Percentiles rank a stretch among this genome's conserved stretches.
These are phyloP conservation scores for Falco naumanni DNA, from an alignment of 2,797 vertebrate species.

Conservation along the genomic window DNA sequence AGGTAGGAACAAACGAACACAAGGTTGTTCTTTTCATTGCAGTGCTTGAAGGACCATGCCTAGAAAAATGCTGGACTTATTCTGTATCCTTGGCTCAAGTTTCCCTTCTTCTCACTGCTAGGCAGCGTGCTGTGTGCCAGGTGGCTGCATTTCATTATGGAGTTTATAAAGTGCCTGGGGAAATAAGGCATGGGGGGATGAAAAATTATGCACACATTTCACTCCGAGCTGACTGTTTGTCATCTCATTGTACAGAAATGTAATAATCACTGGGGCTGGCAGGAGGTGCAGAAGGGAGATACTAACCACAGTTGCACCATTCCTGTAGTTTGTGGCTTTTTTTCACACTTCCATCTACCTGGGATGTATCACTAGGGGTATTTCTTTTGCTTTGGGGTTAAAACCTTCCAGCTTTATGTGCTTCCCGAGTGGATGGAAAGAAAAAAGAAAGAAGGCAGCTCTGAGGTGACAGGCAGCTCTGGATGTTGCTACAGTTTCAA, in stretches of 20 bases:
- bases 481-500: not conserved
- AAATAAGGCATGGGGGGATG: not conserved
- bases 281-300: not conserved
- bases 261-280: not conserved
- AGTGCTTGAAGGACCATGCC: not conserved
- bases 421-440: not conserved
- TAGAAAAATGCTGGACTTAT: not conserved
- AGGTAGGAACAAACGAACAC: not conserved
- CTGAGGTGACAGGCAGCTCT: not conserved
- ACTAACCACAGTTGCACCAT: not conserved
- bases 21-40: not conserved
- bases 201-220: not conserved
- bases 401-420: not conserved
- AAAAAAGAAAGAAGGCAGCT: not conserved
- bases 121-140: not conserved
- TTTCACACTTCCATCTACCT: not conserved
- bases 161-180: conserved; percentile 7
- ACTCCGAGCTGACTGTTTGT: not conserved
- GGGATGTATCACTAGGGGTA: not conserved
- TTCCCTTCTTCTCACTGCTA: not conserved
- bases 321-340: not conserved
- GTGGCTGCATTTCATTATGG: conserved; percentile 22
- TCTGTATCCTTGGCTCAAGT: not conserved
- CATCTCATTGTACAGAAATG: not conserved
- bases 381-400: not conserved